Base-by-base conservation (phyloP, 2,888 invertebrate species). In the Zelleria hepariella region DNA sequence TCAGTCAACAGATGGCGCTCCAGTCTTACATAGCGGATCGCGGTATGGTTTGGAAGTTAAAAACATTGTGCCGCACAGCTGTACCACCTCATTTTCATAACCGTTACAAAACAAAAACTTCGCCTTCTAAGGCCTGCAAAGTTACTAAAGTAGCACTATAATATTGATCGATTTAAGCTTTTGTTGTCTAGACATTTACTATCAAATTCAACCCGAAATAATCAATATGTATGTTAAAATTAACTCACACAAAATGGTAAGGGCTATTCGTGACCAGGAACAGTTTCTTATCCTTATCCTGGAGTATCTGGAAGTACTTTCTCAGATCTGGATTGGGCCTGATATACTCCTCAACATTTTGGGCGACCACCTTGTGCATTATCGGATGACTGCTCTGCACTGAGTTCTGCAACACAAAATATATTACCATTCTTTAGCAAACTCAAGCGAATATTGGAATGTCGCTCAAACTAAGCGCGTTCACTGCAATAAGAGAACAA, bases 221-320 rank as follows among this genome's bases (percentile, higher is more conserved):
- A 18, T 57, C 20, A 42, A 20, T 1, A 18, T 21, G 47, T 20
- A 47, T 23, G 15, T 24, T 6, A n/a, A 42, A 42, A 4, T 15
- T 57, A 60, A 90, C 94, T 93, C 89, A 95, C 97, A 97, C 98
- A 90, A 99, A 99, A 71, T 94, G 94, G 77, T 93, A 98, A 0
- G 98, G 98, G 77, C 98, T 98, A 78, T 99, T 99, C 8, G 99
- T 98, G 15, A 99, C 97, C 60, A 99, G 90, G 81, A 99, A 99
- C 65, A 98, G 88, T 75, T 96, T 96, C 77, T 98, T 98, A 47
- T 92, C 92, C 26, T 93, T 92, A 0, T 90, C 86, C 63, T 91
- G 90, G 10, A 99, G 87, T 68, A 94, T 91, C 63, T 94, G 90
- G 66, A 99, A 94, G 75, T 96, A 96, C 59, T 87, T 89, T 62